phyloP scores from a whole-genome alignment of 2,888 invertebrate species.

The Monoplex corrugatus region DNA sequence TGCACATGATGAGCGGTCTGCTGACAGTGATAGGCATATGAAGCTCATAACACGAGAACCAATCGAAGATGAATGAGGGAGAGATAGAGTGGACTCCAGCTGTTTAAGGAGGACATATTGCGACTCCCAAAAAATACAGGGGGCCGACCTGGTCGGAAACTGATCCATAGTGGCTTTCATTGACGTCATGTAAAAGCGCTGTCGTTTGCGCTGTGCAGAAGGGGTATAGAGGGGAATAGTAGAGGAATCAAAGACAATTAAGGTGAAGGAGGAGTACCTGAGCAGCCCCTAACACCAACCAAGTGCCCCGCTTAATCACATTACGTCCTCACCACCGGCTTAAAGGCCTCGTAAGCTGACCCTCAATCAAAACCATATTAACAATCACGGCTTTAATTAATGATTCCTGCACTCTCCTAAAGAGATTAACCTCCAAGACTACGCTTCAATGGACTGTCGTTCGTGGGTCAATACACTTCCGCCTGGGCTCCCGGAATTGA shows the following conservation, averaged over 20 bases:
- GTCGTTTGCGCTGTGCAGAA: too few relatives aligned
- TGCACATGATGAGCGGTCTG: background rate
- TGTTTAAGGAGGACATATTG: slow-evolving; percentile 28
- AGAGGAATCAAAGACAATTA: slow-evolving; percentile 53
- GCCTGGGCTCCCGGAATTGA: background rate
- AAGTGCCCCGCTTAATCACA: background rate
- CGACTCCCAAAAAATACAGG: background rate
- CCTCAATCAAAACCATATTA: slow-evolving; percentile 44
- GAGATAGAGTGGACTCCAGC: background rate
- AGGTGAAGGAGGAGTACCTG: slow-evolving; percentile 48
- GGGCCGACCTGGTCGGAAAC: background rate
- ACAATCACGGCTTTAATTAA: slow-evolving; percentile 54
- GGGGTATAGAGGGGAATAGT: background rate
- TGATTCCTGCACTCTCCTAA: slow-evolving; percentile 46
- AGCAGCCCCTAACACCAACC: slow-evolving; percentile 26
- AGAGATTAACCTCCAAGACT: slow-evolving; percentile 44
- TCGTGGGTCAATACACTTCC: too few relatives aligned
- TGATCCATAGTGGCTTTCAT: background rate
- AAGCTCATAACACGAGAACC: background rate
- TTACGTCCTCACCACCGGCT: slow-evolving; percentile 22
- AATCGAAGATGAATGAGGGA: background rate
- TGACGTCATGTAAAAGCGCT: background rate
- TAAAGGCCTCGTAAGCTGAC: background rate
- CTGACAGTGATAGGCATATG: slow-evolving; percentile 21
- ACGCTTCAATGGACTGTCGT: slow-evolving; percentile 40